Base-by-base conservation (phyloP, 2,888 invertebrate species). In the Xestobium rufovillosum region DNA sequence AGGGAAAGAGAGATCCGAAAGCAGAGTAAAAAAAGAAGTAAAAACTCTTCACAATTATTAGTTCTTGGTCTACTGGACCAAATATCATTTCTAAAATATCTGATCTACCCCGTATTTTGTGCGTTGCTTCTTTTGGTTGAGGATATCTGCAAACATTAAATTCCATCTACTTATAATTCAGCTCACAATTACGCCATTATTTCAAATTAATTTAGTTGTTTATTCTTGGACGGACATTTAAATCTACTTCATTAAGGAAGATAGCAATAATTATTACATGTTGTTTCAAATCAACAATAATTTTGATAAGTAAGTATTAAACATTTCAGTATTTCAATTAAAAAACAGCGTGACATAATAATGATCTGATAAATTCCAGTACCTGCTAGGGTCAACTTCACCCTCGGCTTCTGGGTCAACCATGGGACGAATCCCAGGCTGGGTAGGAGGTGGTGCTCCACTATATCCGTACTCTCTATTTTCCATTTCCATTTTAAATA, bases 11-110 rank as follows among this genome's bases (percentile, higher is more conserved):
- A 1, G 94, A 94, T 3, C 98, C 98, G 63, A 98, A 98, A 1
- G 97, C 96, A 26, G 96, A 92, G 68, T 96, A 98, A 71, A 97
- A 98, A 75, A 96, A 96, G 70, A 99, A 96, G 66, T 98, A 98
- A 69, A 98, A 98, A 13, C 90, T 83, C 68, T 98, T 97, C 51
- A 94, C 92, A 36, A 94, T 83, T 49, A 97, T 75, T 34, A 98
- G 71, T 65, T 95, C 92, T 52, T 86, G 87, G 65, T 94, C 90
- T 26, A 91, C 83, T 19, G 81, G 71, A 17, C 88, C 85, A 61
- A 82, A 84, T 47, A 90, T 65, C 65, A 83, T 75, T 69, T 91
- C 90, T 51, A 91, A 66, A 50, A 90, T 61, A 64, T 90, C 91
- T 49, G 83, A 80, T 61, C 80, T 82, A 25, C 90, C 89, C 47